Evolutionary conservation across 2,797 vertebrate genomes (phyloP).

Genomic region (Enteromius viviparus): DNA sequence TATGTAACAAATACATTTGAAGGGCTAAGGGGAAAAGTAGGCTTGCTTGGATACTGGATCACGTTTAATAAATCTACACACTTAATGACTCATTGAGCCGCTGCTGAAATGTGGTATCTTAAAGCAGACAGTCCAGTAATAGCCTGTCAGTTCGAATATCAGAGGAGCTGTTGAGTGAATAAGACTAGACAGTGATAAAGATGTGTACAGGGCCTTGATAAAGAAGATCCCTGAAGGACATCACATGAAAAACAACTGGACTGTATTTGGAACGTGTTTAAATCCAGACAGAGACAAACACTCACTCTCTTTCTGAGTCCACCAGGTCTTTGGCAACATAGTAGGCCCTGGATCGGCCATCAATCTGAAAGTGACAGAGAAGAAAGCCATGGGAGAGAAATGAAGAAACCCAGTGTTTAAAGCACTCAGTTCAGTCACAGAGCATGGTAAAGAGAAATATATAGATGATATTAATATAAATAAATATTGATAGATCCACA

Average conservation of each 20-base stretch:
- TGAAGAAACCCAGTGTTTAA: background rate
- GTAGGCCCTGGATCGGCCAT: slow-evolving; percentile 89
- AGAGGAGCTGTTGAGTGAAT: slow-evolving; percentile 55
- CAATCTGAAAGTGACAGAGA: slow-evolving; percentile 77
- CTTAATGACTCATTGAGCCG: slow-evolving; percentile 57
- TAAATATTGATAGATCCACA: slow-evolving; percentile 3
- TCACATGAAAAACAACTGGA: slow-evolving; percentile 26
- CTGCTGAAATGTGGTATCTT: slow-evolving; percentile 56
- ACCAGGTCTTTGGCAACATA: slow-evolving; percentile 89
- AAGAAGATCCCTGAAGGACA: slow-evolving; percentile 29
- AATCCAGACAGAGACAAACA: slow-evolving; percentile 56
- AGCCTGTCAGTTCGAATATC: slow-evolving; percentile 61
- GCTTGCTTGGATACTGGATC: slow-evolving; percentile 9
- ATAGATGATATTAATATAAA: background rate
- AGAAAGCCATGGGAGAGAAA: slow-evolving; percentile 29
- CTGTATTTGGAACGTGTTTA: slow-evolving; percentile 10
- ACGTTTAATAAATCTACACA: slow-evolving; percentile 44
- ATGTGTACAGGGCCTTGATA: slow-evolving; percentile 32
- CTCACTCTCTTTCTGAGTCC: slow-evolving; percentile 93
- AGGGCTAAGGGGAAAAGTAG: background rate
- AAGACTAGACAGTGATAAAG: slow-evolving; percentile 51
- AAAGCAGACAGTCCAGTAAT: slow-evolving; percentile 61
- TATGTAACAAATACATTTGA: slow-evolving; percentile 5
- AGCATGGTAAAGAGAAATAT: slow-evolving; percentile 22
- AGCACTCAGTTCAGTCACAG: slow-evolving; percentile 12